A percentile compares a stretch with the other conserved stretches of the same genome.
Conservation (phyloP, 2,797 vertebrate species). For the Allobates femoralis region DNA sequence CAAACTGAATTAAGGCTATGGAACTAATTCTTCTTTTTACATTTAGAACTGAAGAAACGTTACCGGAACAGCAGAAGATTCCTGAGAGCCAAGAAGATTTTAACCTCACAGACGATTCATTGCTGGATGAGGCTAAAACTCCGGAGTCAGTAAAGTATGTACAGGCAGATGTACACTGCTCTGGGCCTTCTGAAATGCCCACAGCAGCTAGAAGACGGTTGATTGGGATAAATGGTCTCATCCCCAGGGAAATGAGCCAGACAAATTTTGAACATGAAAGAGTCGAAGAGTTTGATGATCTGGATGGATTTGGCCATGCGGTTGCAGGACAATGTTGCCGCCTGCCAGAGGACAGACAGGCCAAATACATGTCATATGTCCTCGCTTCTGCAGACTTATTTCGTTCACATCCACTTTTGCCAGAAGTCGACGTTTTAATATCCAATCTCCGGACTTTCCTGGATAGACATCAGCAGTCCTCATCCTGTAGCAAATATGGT, state of each 20-base stretch:
- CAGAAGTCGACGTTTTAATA: not conserved
- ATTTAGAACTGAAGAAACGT: not conserved
- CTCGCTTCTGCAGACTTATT: slow-evolving; percentile 3
- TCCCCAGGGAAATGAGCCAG: not conserved
- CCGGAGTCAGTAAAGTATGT: not conserved
- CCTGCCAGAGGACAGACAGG: not conserved
- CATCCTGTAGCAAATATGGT: not conserved
- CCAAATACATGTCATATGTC: slow-evolving; percentile 7
- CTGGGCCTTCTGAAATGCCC: not conserved
- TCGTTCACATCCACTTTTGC: not conserved
- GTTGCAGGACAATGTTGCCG: not conserved
- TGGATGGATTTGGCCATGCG: not conserved
- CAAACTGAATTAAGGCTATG: not conserved
- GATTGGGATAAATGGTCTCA: too few species aligned
- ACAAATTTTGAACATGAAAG: not conserved
- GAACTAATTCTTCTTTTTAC: not conserved
- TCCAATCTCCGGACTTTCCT: not conserved
- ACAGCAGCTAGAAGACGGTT: not conserved
- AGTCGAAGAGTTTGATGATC: not conserved
- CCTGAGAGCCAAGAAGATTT: not conserved
- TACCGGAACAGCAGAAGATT: not conserved
- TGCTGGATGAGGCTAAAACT: not conserved
- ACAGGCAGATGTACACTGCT: not conserved
- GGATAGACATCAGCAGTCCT: not conserved
- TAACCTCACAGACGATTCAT: not conserved